phyloP scores from a whole-genome alignment of 2,113 vertebrate species.

The Gadus macrocephalus region DNA sequence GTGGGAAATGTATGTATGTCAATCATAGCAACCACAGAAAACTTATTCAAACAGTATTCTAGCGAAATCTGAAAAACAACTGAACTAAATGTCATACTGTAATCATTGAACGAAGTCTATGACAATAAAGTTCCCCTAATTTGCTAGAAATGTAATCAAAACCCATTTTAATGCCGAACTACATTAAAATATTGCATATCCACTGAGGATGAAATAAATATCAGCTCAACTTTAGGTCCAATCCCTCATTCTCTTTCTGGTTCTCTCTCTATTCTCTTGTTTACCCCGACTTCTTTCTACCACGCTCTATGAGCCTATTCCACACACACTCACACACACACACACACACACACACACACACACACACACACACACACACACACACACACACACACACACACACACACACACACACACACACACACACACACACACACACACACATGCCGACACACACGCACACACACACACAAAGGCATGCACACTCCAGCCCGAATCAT shows the following conservation, averaged over 20 bases:
- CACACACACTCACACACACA: neutral
- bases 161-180: too few species aligned
- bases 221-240: neutral
- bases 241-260: conserved; percentile 8
- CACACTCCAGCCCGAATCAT: conserved; percentile 69
- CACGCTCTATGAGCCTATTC: too few species aligned
- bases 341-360: neutral
- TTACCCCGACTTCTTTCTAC: conserved; percentile 20
- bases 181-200: too few species aligned
- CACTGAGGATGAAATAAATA: too few species aligned
- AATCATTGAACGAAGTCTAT: too few species aligned
- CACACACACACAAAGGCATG: conserved; percentile 41
- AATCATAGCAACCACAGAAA: too few species aligned
- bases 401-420: neutral
- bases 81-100: too few species aligned
- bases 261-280: conserved; percentile 7
- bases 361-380: neutral
- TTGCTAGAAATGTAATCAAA: too few species aligned
- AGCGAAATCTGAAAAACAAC: too few species aligned
- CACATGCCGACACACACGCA: conserved; percentile 31
- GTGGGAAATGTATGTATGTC: too few species aligned
- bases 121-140: too few species aligned
- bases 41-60: too few species aligned
- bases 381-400: neutral
- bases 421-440: neutral